Evolutionary conservation across 1,140 invertebrate genomes (phyloP).

Genomic region (Ostrea edulis): DNA sequence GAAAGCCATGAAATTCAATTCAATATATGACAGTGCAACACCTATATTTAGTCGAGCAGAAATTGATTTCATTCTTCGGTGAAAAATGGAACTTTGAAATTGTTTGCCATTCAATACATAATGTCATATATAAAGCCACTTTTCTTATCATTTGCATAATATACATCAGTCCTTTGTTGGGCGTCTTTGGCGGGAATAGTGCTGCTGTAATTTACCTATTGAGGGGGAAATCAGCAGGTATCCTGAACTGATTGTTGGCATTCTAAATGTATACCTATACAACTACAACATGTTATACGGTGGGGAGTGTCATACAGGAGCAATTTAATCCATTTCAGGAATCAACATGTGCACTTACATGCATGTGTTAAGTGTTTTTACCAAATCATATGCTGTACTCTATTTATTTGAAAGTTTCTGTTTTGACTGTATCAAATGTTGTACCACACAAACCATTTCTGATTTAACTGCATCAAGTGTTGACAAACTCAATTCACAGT

Average conservation of each 20-base stretch:
- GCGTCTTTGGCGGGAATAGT: neutral
- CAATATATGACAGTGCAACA: neutral
- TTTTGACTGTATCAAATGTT: no score
- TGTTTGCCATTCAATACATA: neutral
- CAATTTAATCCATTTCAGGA: no score
- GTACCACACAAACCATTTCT: no score
- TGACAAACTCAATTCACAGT: no score
- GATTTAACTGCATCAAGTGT: no score
- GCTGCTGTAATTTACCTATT: neutral
- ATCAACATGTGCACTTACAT: no score
- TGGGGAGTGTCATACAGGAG: no score
- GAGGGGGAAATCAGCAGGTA: neutral
- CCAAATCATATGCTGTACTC: no score
- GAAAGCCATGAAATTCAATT: neutral
- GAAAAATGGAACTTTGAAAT: constrained; percentile 2
- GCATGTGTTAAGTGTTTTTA: no score
- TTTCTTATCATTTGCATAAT: constrained; percentile 1
- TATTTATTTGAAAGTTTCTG: no score
- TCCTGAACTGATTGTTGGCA: neutral
- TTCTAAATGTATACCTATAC: neutral
- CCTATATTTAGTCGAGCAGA: constrained; percentile 9
- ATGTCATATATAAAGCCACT: neutral
- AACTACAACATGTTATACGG: no score
- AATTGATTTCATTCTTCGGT: neutral
- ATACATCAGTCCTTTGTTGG: neutral